Evolutionary conservation across 2,797 vertebrate species (phyloP), one percentile per base, ranked within the genome.

Genomic region (Thaleichthys pacificus): DNA sequence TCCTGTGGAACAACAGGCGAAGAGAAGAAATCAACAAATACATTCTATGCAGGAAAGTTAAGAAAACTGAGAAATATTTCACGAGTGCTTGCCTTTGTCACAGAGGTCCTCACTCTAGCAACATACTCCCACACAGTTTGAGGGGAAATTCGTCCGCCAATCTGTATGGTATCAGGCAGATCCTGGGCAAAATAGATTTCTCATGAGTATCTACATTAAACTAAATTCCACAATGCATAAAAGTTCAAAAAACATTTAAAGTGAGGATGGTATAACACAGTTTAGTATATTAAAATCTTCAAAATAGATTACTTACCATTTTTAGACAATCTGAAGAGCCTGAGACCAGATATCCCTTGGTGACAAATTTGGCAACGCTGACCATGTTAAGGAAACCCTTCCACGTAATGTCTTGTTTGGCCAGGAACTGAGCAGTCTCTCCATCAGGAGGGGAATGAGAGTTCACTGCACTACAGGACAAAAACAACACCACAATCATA

Each of bases 321-420:
- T 95, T 96, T 61, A 99, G 92, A 68, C 92, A 93, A 86, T 98
- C 96, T 73, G 94, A 91, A 80, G 95, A 93, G 77, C 97, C 98
- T 71, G 96, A 97, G 69, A 99, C 96, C 66, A 97, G 90, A 86
- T 96, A 99, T 15, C 92, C 97, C 83, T 99, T 99, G 63, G 96
- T 97, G 85, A 96, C 95, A 89, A 99, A 99, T 87, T 99, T 99
- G 26, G 97, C 95, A 70, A 99, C 96, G 8, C 91, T 94, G 4
- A 97, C 93, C 98, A 99, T 99, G 89, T 97, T 99, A 80, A 99
- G 93, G 82, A 98, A 99, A 77, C 98, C 98, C 93, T 99, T 99
- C 98, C 98, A 99, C 75, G 98, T 79, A 28, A 95, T 93, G 76
- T 87, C 93, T 84, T 96, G 94, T 60, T 95, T 97, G 63, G 95